Base-by-base conservation (phyloP, 2,797 vertebrate genomes). In the Ceyx erithaca region DNA sequence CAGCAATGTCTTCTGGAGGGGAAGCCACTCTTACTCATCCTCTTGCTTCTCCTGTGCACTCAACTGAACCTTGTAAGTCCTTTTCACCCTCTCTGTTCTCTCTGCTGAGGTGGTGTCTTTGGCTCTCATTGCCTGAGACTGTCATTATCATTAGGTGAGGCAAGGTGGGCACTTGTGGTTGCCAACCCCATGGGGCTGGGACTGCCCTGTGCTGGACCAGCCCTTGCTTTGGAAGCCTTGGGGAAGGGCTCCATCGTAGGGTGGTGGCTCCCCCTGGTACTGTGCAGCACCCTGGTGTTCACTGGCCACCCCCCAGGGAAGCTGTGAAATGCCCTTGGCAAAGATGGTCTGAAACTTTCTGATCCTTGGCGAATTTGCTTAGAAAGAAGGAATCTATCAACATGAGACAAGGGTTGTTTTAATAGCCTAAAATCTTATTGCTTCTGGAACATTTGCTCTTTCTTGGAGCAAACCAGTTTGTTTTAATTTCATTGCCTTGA, bases 1-100 rank as follows among this genome's bases (percentile, higher is more conserved):
- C 1, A 2, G 1, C 62, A 35, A 0, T 0, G 0, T n/a, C 61
- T 71, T 40, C 69, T 45, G 62, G 41, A 78, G 52, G 33, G 21
- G 64, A 80, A 49, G 12, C 10, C 17, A 5, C 12, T 37, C 46
- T 30, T 40, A 2, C n/a, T 15, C 37, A 5, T 8, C 48, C 9
- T 75, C 14, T 13, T 3, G 31, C 23, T 1, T 64, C 40, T 33
- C 37, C 58, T 45, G 28, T 30, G 59, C 31, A 22, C 10, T 3
- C 9, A 40, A 37, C n/a, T 67, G 4, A 7, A 46, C 49, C 58
- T 12, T 7, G 19, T 1, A 28, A 41, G 19, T 55, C 37, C 54
- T 63, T 43, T 4, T 43, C 13, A 21, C 30, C 31, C 71, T 12
- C 30, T 43, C 48, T 31, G 4, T 31, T 30, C 5, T 40, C 68